Percentiles rank a stretch among this genome's conserved stretches.
These are phyloP conservation scores for Drosophila sturtevanti DNA, from an alignment of 1,140 invertebrate species.

Conservation along the genomic window DNA sequence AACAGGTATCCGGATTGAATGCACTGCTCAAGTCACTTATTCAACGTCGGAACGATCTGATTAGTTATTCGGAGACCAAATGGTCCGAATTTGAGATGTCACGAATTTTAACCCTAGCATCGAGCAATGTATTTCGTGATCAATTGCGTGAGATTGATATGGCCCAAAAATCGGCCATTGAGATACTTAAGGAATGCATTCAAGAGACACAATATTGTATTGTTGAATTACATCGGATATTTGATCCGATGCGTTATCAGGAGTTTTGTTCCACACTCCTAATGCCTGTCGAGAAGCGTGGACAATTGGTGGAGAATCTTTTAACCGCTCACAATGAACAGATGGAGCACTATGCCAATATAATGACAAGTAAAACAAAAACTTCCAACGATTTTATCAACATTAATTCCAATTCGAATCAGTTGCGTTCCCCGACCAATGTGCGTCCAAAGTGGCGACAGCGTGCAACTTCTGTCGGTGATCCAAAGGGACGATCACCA, in stretches of 20 bases:
- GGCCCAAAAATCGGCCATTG: background rate
- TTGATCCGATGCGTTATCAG: background rate
- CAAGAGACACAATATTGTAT: background rate
- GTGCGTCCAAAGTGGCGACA: background rate
- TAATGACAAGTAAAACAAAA: background rate
- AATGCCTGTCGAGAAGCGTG: background rate
- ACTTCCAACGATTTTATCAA: background rate
- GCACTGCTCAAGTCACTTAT: background rate
- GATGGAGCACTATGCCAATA: conserved; percentile 3
- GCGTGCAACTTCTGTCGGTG: background rate
- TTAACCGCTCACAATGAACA: background rate
- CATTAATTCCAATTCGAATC: background rate
- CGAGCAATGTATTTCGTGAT: background rate
- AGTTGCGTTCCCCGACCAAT: background rate
- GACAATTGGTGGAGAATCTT: background rate
- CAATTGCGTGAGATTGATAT: background rate
- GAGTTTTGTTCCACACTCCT: background rate
- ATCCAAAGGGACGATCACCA: background rate
- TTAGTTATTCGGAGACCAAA: background rate
- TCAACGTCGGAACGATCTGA: background rate
- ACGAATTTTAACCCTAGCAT: background rate
- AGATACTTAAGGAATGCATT: background rate
- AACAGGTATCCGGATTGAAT: background rate
- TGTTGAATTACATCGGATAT: background rate
- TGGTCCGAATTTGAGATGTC: background rate